Evolutionary conservation across 1,140 invertebrate species (phyloP).

Genomic region (Trichomalopsis sarcophagae): DNA sequence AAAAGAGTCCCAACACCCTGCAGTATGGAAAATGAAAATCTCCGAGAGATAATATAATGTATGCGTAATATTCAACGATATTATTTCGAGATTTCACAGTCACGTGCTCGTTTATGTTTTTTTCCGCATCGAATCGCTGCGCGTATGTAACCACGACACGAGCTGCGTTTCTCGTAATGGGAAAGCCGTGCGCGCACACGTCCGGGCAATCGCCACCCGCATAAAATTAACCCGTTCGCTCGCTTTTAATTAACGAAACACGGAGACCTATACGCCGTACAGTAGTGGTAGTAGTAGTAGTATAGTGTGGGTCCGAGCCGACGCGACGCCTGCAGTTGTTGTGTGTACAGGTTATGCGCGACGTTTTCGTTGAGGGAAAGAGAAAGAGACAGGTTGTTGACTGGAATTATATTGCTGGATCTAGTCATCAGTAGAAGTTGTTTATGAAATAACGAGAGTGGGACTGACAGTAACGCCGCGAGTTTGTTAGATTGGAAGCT

Average conservation of each 20-base stretch:
- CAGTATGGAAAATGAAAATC: too few species aligned
- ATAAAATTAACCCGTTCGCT: slow-evolving; percentile 73
- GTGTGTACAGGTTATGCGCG: not conserved
- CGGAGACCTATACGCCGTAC: slow-evolving; percentile 58
- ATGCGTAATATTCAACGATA: slow-evolving; percentile 12
- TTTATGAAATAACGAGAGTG: slow-evolving; percentile 12
- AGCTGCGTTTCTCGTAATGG: slow-evolving; percentile 67
- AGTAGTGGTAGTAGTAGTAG: not conserved
- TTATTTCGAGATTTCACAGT: not conserved
- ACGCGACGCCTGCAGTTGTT: not conserved
- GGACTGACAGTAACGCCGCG: not conserved
- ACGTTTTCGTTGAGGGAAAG: not conserved
- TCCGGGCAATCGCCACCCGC: slow-evolving; percentile 67
- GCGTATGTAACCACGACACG: slow-evolving; percentile 61
- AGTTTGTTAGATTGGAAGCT: not conserved
- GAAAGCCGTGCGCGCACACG: slow-evolving; percentile 69
- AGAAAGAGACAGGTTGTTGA: not conserved
- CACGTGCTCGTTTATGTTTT: not conserved
- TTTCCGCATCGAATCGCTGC: slow-evolving; percentile 27
- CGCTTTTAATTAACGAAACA: slow-evolving; percentile 75
- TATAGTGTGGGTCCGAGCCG: not conserved
- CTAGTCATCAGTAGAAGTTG: not conserved
- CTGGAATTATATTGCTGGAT: not conserved
- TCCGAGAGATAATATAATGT: not conserved
- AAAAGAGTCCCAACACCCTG: too few species aligned